Conservation (phyloP, 2,888 invertebrate genomes). For the Galerucella calmariensis region DNA sequence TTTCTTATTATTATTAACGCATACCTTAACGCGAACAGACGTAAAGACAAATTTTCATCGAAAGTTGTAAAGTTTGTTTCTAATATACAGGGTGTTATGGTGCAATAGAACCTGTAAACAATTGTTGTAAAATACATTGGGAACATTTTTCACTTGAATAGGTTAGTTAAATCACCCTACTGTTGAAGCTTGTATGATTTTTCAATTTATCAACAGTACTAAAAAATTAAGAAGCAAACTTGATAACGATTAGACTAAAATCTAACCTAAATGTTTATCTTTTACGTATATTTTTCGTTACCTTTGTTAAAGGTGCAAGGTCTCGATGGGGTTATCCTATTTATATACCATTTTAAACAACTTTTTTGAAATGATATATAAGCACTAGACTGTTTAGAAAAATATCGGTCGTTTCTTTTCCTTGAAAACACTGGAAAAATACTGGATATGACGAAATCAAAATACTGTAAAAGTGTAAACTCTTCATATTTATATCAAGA, state of each 20-base stretch:
- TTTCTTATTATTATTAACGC: constrained; percentile 53
- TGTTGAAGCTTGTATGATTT: neutral
- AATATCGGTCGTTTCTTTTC: no score
- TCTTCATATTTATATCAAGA: no score
- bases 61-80: constrained; percentile 17
- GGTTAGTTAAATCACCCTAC: constrained; percentile 26
- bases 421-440: no score
- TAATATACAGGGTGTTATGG: constrained; percentile 30
- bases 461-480: no score
- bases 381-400: no score
- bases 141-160: constrained; percentile 23
- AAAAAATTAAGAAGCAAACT: constrained; percentile 23
- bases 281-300: constrained; percentile 54
- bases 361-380: constrained; percentile 57
- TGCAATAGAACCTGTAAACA: constrained; percentile 39
- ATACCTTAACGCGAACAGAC: constrained; percentile 40
- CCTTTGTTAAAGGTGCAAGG: constrained; percentile 56
- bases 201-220: neutral
- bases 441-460: no score
- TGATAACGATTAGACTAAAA: constrained; percentile 16
- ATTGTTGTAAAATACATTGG: constrained; percentile 19
- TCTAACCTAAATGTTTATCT: constrained; percentile 45
- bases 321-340: constrained; percentile 47
- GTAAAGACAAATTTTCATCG: constrained; percentile 27
- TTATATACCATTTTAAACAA: constrained; percentile 58